Evolutionary conservation across 2,888 invertebrate species (phyloP).

Genomic region (Danaus chrysippus): DNA sequence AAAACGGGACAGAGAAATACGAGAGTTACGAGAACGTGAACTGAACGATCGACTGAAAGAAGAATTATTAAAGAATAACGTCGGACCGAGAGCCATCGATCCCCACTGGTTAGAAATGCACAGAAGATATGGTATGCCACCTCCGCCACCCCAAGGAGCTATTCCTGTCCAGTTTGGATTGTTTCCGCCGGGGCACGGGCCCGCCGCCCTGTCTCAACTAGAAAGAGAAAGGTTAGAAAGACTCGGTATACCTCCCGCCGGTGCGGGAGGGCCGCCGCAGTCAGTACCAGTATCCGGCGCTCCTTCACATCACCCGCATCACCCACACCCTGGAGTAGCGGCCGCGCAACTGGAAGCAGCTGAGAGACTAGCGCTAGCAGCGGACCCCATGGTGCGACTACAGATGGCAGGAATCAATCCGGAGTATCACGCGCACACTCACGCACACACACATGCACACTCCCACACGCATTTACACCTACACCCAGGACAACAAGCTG

Average conservation of each 20-base stretch:
- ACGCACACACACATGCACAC: slow-evolving; percentile 94
- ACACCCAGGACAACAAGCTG: slow-evolving; percentile 86
- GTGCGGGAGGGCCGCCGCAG: slow-evolving; percentile 67
- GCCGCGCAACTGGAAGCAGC: slow-evolving; percentile 85
- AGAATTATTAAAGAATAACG: slow-evolving; percentile 88
- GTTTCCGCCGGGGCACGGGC: slow-evolving; percentile 86
- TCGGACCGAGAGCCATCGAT: slow-evolving; percentile 83
- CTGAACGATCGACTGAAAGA: slow-evolving; percentile 92
- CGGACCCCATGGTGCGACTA: slow-evolving; percentile 94
- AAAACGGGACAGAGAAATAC: slow-evolving; percentile 86
- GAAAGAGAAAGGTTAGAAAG: slow-evolving; percentile 93
- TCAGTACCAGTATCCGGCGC: slow-evolving; percentile 76
- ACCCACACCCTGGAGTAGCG: slow-evolving; percentile 71
- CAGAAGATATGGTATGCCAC: slow-evolving; percentile 84
- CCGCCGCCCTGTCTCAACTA: slow-evolving; percentile 85
- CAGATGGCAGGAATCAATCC: slow-evolving; percentile 95
- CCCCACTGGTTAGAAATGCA: slow-evolving; percentile 95
- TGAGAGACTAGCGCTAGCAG: slow-evolving; percentile 89
- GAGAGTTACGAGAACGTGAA: slow-evolving; percentile 88
- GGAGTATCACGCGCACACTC: slow-evolving; percentile 95
- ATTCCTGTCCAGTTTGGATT: slow-evolving; percentile 85
- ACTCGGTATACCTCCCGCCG: slow-evolving; percentile 86
- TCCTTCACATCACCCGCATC: slow-evolving; percentile 79
- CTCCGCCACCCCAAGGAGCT: slow-evolving; percentile 81
- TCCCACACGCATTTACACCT: slow-evolving; percentile 92